Evolutionary conservation across 1,140 invertebrate genomes (phyloP).

Genomic region (Drosophila athabasca): DNA sequence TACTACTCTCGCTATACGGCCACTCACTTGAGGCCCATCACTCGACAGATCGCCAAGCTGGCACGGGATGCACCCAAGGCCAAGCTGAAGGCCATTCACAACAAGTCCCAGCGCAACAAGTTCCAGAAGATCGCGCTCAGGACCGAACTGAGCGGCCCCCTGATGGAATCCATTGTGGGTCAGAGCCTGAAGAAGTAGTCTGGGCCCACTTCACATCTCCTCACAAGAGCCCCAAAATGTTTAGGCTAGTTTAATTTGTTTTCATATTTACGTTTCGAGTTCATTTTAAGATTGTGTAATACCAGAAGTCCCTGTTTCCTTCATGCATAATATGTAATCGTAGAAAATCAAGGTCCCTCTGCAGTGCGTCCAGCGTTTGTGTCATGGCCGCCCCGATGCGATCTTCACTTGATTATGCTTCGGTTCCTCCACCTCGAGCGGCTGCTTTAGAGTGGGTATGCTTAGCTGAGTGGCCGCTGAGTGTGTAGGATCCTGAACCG

Average conservation of each 20-base stretch:
- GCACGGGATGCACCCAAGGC: constrained; percentile 85
- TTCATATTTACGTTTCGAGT: constrained; percentile 66
- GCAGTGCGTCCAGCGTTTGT: constrained; percentile 32
- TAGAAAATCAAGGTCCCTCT: constrained; percentile 19
- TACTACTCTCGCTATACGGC: constrained; percentile 87
- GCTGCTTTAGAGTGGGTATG: constrained; percentile 19
- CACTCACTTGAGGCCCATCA: constrained; percentile 86
- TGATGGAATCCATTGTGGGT: constrained; percentile 75
- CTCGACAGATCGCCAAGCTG: constrained; percentile 86
- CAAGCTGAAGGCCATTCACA: constrained; percentile 86
- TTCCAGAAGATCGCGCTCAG: constrained; percentile 86
- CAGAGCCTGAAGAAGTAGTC: constrained; percentile 46
- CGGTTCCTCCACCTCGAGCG: too few relatives aligned
- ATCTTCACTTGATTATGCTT: constrained; percentile 5
- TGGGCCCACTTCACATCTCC: not conserved
- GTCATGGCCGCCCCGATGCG: constrained; percentile 24
- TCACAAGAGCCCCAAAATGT: not conserved
- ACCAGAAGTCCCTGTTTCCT: constrained; percentile 4
- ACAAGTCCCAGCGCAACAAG: constrained; percentile 86
- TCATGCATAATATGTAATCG: constrained; percentile 32
- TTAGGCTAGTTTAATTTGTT: constrained; percentile 75
- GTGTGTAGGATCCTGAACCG: too few relatives aligned
- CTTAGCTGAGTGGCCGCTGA: not conserved
- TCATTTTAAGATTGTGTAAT: constrained; percentile 29
- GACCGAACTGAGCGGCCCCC: constrained; percentile 85